Conservation (phyloP, 2,113 vertebrate genomes). For the Ophiodon elongatus region DNA sequence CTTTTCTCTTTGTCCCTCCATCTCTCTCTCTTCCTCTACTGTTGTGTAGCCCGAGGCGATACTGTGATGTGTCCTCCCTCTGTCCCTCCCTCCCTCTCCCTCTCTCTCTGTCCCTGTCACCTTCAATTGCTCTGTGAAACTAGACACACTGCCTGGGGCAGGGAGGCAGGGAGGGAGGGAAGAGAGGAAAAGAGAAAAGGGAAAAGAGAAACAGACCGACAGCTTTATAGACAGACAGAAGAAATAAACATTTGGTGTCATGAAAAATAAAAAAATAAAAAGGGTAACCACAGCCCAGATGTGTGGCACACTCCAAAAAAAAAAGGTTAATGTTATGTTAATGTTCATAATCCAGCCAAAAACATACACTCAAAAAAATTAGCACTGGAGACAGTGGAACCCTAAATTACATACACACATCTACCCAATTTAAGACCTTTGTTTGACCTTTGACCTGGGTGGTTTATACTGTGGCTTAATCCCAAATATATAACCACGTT, state of each 20-base stretch:
- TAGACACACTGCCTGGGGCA: slow-evolving; percentile 83
- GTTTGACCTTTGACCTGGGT: slow-evolving; percentile 50
- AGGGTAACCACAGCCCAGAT: slow-evolving; percentile 25
- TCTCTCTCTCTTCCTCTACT: slow-evolving; percentile 77
- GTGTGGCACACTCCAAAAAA: slow-evolving; percentile 29
- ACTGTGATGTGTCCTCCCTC: slow-evolving; percentile 84
- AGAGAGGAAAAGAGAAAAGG: slow-evolving; percentile 31
- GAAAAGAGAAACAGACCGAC: slow-evolving; percentile 60
- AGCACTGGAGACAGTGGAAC: neutral
- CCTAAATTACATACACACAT: neutral
- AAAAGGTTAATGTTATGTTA: too few species aligned
- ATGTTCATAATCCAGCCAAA: neutral
- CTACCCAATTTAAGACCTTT: neutral
- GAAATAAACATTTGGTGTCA: slow-evolving; percentile 67
- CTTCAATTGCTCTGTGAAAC: slow-evolving; percentile 87
- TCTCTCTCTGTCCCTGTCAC: slow-evolving; percentile 87
- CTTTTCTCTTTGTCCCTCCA: slow-evolving; percentile 79
- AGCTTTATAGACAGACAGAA: slow-evolving; percentile 72
- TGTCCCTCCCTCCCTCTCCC: slow-evolving; percentile 80
- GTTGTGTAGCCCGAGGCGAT: slow-evolving; percentile 82
- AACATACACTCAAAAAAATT: neutral
- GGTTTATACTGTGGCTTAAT: neutral
- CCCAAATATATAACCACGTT: neutral
- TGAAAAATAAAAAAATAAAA: slow-evolving; percentile 31
- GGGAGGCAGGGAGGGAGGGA: slow-evolving; percentile 58